Conservation (phyloP, 2,113 vertebrate species). For the Amia ocellicauda region DNA sequence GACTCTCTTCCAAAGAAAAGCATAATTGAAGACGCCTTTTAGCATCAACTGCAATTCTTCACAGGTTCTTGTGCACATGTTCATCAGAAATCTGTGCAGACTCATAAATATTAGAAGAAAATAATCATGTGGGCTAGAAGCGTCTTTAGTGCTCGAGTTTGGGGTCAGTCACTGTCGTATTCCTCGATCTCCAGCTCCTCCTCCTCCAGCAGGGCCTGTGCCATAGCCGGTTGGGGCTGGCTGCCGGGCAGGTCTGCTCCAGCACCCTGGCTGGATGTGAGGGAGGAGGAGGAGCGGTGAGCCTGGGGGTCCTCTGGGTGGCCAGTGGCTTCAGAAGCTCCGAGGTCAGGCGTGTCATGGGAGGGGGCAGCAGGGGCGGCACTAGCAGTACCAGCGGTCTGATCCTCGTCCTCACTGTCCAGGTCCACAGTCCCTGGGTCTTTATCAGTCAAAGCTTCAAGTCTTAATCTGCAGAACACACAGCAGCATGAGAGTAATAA, state of each 20-base stretch:
- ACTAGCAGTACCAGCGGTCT: background rate
- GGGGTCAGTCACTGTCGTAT: constrained; percentile 73
- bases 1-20: no score
- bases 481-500: background rate
- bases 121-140: background rate
- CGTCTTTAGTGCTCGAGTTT: background rate
- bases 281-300: no score
- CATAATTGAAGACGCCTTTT: no score
- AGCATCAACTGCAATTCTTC: no score
- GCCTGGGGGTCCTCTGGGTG: background rate
- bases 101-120: background rate
- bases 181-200: constrained; percentile 81
- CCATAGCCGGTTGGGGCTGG: constrained; percentile 72
- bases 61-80: no score
- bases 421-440: constrained; percentile 64
- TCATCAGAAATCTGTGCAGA: background rate
- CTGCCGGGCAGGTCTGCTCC: constrained; percentile 69
- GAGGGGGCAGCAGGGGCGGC: background rate
- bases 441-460: constrained; percentile 81
- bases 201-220: constrained; percentile 63
- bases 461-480: constrained; percentile 64
- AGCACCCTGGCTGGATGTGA: constrained; percentile 55
- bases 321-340: no score
- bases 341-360: no score
- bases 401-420: constrained; percentile 53